Conservation (phyloP, 2,797 vertebrate species). For the Hylomyscus alleni region DNA sequence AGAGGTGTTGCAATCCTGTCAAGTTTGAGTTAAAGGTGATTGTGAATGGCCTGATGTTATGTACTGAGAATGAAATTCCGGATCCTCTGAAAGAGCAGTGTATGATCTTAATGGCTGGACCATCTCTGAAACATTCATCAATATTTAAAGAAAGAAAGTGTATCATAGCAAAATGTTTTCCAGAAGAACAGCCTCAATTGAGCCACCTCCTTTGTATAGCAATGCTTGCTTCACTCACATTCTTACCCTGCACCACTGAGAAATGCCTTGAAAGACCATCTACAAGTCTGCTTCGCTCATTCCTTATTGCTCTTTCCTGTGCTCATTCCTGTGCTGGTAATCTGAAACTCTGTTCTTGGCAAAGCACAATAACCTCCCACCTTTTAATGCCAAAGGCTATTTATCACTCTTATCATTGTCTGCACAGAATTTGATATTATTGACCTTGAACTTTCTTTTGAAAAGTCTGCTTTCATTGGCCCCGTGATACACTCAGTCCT, state of each 20-base stretch:
- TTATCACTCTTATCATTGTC: constrained; percentile 76
- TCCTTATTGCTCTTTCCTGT: not conserved
- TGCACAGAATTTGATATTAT: constrained; percentile 58
- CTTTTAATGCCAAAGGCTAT: constrained; percentile 53
- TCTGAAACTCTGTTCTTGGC: constrained; percentile 40
- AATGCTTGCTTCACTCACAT: not conserved
- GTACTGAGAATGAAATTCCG: not conserved
- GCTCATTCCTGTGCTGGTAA: constrained; percentile 43
- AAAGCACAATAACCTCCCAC: constrained; percentile 62
- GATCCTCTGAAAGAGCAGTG: not conserved
- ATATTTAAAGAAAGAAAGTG: not conserved
- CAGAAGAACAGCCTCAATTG: not conserved
- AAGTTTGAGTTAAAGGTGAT: not conserved
- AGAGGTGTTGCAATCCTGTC: not conserved
- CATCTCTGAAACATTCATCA: not conserved
- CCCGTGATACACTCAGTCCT: not conserved
- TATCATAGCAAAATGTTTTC: not conserved
- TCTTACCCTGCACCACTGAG: not conserved
- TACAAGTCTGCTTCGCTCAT: not conserved
- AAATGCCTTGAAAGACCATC: not conserved
- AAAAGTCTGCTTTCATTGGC: constrained; percentile 25
- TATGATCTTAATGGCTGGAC: not conserved
- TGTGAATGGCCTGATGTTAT: not conserved
- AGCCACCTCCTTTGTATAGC: not conserved
- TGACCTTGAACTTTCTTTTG: constrained; percentile 39